phyloP scores from a whole-genome alignment of 1,140 invertebrate species.

The Cyphomyrmex costatus region DNA sequence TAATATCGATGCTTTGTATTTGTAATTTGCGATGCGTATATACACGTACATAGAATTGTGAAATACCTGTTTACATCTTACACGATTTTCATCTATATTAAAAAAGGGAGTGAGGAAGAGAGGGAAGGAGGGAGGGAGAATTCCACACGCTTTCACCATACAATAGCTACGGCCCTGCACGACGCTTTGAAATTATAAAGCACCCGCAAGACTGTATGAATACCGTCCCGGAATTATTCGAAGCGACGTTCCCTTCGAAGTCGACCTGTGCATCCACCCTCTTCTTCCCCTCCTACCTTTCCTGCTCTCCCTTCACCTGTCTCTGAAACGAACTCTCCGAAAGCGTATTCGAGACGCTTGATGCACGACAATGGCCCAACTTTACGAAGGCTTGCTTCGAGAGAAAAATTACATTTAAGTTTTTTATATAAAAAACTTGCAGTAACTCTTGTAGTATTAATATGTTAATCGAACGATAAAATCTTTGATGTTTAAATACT shows the following conservation, averaged over 20 bases:
- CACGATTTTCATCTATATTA: neutral
- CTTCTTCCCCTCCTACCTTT: neutral
- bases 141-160: neutral
- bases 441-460: neutral
- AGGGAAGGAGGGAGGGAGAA: neutral
- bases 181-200: slow-evolving; percentile 54
- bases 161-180: slow-evolving; percentile 13
- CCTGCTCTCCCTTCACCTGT: slow-evolving; percentile 27
- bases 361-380: neutral
- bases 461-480: neutral
- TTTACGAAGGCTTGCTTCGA: slow-evolving; percentile 6
- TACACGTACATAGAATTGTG: neutral
- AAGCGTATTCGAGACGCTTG: slow-evolving; percentile 14
- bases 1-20: neutral
- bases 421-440: neutral
- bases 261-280: slow-evolving; percentile 32
- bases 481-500: neutral
- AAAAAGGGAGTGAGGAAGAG: neutral
- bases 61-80: neutral
- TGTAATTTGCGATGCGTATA: neutral
- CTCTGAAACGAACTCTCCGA: slow-evolving; percentile 35
- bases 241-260: slow-evolving; percentile 52
- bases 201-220: slow-evolving; percentile 47
- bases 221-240: slow-evolving; percentile 49
- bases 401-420: slow-evolving; percentile 13